Conservation (phyloP, 23 tunicate species). For the Ciona savignyi region DNA sequence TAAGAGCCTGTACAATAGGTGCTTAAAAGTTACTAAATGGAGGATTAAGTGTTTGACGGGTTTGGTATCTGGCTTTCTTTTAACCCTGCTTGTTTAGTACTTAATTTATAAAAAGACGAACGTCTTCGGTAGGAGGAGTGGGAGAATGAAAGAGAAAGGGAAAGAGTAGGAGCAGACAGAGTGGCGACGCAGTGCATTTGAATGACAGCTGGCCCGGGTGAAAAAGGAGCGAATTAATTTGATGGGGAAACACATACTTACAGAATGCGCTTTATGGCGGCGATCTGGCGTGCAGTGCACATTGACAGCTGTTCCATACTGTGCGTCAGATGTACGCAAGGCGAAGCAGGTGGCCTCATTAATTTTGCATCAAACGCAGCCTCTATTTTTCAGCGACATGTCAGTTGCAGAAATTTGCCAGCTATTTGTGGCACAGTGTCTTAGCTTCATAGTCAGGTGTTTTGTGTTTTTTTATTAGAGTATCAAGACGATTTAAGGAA, state of each 20-base stretch:
- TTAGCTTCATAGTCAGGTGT: not conserved
- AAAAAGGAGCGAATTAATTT: constrained; percentile 53
- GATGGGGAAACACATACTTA: constrained; percentile 14
- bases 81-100: not conserved
- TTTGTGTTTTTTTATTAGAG: no score
- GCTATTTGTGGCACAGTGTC: no score
- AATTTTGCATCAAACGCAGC: not conserved
- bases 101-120: not conserved
- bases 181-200: constrained; percentile 15
- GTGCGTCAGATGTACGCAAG: not conserved
- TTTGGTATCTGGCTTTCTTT: not conserved
- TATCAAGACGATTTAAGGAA: not conserved
- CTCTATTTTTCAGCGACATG: not conserved
- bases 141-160: constrained; percentile 29
- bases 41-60: constrained; percentile 1
- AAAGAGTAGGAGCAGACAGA: constrained; percentile 20
- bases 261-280: not conserved
- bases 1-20: not conserved
- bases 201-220: constrained; percentile 30
- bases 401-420: not conserved
- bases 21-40: not conserved
- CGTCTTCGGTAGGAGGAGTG: not conserved
- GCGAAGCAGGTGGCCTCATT: not conserved
- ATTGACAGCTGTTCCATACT: not conserved
- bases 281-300: not conserved